Evolutionary conservation across 2,888 invertebrate species (phyloP).

Genomic region (Tenthredo amoena): DNA sequence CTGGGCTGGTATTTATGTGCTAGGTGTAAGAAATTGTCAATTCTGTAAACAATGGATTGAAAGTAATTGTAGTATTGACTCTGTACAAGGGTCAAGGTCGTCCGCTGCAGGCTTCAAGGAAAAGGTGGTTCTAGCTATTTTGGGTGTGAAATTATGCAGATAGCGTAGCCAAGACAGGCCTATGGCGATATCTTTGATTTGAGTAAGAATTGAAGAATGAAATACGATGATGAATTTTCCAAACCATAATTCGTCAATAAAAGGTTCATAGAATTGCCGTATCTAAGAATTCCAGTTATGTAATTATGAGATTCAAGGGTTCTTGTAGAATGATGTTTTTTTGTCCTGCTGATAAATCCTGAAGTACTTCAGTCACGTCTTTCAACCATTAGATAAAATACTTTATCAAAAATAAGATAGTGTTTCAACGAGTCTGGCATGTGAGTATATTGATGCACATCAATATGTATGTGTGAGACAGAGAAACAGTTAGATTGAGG

Average conservation of each 20-base stretch:
- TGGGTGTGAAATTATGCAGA: not conserved
- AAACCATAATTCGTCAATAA: not conserved
- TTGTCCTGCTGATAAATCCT: conserved; percentile 1
- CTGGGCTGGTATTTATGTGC: not conserved
- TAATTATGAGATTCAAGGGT: not conserved
- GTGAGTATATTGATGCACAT: not conserved
- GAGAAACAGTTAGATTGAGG: conserved; percentile 27
- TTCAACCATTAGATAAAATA: not conserved
- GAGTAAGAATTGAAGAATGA: not conserved
- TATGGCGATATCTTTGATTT: not conserved
- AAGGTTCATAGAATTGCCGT: not conserved
- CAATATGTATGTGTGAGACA: conserved; percentile 14
- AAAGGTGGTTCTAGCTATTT: not conserved
- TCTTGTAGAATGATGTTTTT: not conserved
- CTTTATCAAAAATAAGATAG: conserved; percentile 10
- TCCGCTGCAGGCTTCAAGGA: not conserved
- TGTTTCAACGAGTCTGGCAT: not conserved
- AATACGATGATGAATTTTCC: not conserved
- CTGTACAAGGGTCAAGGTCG: not conserved
- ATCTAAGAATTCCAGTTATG: not conserved
- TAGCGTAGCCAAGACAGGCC: not conserved
- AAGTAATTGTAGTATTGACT: not conserved
- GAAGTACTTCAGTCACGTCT: not conserved
- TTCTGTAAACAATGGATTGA: not conserved
- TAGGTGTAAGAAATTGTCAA: not conserved